Evolutionary conservation across 2,797 vertebrate species (phyloP).

Genomic region (Clamator glandarius): DNA sequence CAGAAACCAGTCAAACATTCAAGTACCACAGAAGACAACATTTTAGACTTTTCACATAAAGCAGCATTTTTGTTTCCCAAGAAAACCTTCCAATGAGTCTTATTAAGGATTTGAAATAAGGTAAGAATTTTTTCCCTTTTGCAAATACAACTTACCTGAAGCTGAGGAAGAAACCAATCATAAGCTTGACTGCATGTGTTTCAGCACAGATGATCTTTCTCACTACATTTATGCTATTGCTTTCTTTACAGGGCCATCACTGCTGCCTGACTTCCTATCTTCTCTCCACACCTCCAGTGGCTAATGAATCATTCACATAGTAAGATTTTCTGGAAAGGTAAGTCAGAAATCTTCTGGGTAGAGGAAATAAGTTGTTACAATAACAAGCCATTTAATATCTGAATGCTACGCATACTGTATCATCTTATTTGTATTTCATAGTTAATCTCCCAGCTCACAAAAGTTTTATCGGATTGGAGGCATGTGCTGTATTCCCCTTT

Average conservation of each 20-base stretch:
- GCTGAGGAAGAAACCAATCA: slow-evolving; percentile 25
- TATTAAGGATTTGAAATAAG: not conserved
- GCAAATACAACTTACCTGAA: not conserved
- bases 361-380: slow-evolving; percentile 70
- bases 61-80: not conserved
- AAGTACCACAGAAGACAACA: not conserved
- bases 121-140: not conserved
- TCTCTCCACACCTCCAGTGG: not conserved
- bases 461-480: slow-evolving; percentile 78
- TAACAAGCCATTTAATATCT: slow-evolving; percentile 65
- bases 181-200: not conserved
- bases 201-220: not conserved
- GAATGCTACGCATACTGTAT: slow-evolving; percentile 64
- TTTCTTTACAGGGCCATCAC: not conserved
- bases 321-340: slow-evolving; percentile 23
- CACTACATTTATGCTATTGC: not conserved
- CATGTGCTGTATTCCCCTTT: slow-evolving; percentile 77
- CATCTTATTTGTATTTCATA: slow-evolving; percentile 77
- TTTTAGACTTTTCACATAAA: not conserved
- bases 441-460: slow-evolving; percentile 78
- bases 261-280: not conserved
- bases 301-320: not conserved
- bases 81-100: not conserved
- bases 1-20: not conserved
- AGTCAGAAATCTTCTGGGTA: slow-evolving; percentile 46